phyloP scores from a whole-genome alignment of 30 jellyfish, hydroid and myxozoan species.

The Aurelia coerulea region DNA sequence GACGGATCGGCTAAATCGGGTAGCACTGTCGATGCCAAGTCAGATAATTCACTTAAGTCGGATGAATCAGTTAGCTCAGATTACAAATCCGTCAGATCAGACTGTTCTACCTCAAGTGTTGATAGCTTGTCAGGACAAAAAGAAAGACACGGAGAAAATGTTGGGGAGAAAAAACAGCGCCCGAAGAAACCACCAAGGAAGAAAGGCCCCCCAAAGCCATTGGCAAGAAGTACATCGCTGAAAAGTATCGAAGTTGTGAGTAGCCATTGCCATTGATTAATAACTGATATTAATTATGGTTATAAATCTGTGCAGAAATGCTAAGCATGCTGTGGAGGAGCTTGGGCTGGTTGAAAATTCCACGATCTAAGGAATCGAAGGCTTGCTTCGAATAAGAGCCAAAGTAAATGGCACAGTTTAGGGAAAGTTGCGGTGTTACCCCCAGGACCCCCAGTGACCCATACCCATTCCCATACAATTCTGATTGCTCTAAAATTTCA shows the following conservation, averaged over 20 bases:
- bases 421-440: too few species aligned
- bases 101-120: background rate
- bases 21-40: background rate
- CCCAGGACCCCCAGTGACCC: too few species aligned
- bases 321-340: too few species aligned
- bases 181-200: constrained; percentile 36
- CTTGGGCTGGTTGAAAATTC: too few species aligned
- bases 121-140: constrained; percentile 3
- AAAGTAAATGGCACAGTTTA: too few species aligned
- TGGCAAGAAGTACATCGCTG: constrained; percentile 16
- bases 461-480: too few species aligned
- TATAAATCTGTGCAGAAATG: too few species aligned
- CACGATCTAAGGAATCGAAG: too few species aligned
- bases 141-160: background rate
- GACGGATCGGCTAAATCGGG: constrained; percentile 17
- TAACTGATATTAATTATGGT: too few species aligned
- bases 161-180: background rate
- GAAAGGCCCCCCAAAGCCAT: constrained; percentile 37
- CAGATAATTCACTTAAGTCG: background rate
- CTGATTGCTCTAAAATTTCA: too few species aligned
- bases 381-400: too few species aligned
- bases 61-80: constrained; percentile 27
- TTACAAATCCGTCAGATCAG: constrained; percentile 32
- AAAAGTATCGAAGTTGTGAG: background rate
- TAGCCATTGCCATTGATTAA: too few species aligned